Evolutionary conservation across 37 sponge, comb jelly and placozoan genomes (phyloP).

Genomic region (Bolinopsis microptera): DNA sequence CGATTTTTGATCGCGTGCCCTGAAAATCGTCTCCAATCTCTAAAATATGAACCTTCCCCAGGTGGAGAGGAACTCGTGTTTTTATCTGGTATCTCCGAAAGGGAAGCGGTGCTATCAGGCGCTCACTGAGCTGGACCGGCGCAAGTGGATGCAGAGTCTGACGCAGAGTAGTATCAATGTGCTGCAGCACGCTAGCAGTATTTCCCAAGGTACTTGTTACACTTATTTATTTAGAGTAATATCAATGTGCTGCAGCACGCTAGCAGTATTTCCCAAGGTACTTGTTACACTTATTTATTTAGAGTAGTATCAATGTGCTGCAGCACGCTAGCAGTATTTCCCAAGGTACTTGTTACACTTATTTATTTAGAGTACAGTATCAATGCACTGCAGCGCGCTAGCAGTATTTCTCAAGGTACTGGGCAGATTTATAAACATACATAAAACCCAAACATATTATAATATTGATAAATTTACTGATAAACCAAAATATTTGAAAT

Average conservation of each 20-base stretch:
- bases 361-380: slow-evolving; percentile 62
- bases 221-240: too few species aligned
- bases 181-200: slow-evolving; percentile 37
- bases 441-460: too few species aligned
- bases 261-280: slow-evolving; percentile 38
- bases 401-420: slow-evolving; percentile 29
- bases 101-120: slow-evolving; percentile 62
- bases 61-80: slow-evolving; percentile 59
- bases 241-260: slow-evolving; percentile 32
- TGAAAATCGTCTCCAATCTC: too few species aligned
- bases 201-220: background rate
- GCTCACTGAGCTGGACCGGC: slow-evolving; percentile 41
- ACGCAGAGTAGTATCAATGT: slow-evolving; percentile 53
- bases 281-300: too few species aligned
- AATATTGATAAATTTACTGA: too few species aligned
- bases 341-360: slow-evolving; percentile 10
- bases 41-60: background rate
- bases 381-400: slow-evolving; percentile 39
- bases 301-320: slow-evolving; percentile 47
- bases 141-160: slow-evolving; percentile 49
- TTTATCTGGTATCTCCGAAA: slow-evolving; percentile 59
- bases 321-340: slow-evolving; percentile 21
- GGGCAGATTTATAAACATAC: too few species aligned
- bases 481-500: too few species aligned
- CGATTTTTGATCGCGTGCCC: too few species aligned